Percentiles rank a stretch among this genome's conserved stretches.
These are phyloP conservation scores for Stylophora pistillata DNA, from an alignment of 64 coral and sea anemone species.

Conservation along the genomic window DNA sequence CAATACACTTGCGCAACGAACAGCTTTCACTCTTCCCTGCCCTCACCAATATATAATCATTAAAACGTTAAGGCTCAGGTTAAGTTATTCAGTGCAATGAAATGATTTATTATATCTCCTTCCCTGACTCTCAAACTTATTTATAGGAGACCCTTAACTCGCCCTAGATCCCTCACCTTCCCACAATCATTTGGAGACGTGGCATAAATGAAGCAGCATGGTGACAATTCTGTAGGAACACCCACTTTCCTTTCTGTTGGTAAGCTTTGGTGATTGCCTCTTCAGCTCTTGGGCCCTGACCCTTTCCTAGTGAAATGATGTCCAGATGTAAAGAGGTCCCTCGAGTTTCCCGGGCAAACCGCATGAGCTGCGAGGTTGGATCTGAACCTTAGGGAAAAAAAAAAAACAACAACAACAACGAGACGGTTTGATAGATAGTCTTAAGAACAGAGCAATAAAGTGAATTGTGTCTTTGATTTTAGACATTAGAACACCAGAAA, in stretches of 20 bases:
- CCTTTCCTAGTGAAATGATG: slow-evolving; percentile 95
- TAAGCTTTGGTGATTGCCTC: slow-evolving; percentile 93
- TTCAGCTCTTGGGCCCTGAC: slow-evolving; percentile 82
- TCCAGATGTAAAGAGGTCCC: slow-evolving; percentile 87
- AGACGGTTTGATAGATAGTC: no score
- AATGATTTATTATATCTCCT: no score
- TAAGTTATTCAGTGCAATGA: slow-evolving; percentile 47
- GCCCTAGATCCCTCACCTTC: slow-evolving; percentile 58
- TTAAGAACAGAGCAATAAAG: neutral
- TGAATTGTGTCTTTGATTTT: no score
- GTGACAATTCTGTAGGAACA: slow-evolving; percentile 99
- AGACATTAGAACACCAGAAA: no score
- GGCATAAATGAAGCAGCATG: slow-evolving; percentile 96
- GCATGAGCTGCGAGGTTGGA: slow-evolving; percentile 89
- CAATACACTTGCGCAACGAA: neutral
- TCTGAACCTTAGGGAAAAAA: slow-evolving; percentile 74
- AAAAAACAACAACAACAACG: neutral
- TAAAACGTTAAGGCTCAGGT: slow-evolving; percentile 73
- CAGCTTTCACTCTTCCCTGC: neutral
- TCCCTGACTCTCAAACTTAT: no score
- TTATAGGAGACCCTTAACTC: no score
- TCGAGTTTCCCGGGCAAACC: slow-evolving; percentile 81
- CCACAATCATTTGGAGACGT: slow-evolving; percentile 81
- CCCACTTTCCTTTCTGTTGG: slow-evolving; percentile 94
- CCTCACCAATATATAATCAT: slow-evolving; percentile 74